Percentiles rank a stretch among this genome's conserved stretches.
phyloP scores from a whole-genome alignment of 2,113 vertebrate genomes.

The Leuciscus idus region DNA sequence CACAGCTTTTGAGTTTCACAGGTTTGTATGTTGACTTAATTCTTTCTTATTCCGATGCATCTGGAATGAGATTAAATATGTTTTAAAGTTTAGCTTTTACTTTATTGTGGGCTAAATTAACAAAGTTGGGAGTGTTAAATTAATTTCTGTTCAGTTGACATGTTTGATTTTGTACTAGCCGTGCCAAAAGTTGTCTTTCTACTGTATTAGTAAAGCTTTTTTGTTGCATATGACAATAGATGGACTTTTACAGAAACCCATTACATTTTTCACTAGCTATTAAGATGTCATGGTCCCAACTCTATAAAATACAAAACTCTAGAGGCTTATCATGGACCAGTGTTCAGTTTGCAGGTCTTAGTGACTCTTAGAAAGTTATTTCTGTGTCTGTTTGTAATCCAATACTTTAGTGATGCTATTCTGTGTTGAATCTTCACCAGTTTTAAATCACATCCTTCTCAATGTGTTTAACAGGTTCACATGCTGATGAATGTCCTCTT shows the following conservation, averaged over 20 bases:
- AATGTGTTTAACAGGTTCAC: slow-evolving; percentile 59
- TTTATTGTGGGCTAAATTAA: background rate
- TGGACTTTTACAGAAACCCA: background rate
- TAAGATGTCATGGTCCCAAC: background rate
- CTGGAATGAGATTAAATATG: background rate
- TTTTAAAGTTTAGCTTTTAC: background rate
- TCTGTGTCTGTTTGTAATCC: background rate
- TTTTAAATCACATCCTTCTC: background rate
- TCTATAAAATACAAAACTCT: background rate
- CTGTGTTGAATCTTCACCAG: background rate
- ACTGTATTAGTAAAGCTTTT: too few species aligned
- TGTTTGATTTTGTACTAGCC: too few species aligned
- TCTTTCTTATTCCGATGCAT: background rate
- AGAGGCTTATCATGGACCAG: background rate
- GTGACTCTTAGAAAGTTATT: too few species aligned
- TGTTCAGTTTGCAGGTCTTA: background rate
- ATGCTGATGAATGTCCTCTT: slow-evolving; percentile 59
- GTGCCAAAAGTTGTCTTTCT: accelerated
- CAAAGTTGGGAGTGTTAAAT: too few species aligned
- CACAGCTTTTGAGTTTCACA: background rate
- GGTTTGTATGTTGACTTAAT: background rate
- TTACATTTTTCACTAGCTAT: too few species aligned
- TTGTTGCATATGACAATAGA: background rate
- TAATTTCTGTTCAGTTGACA: too few species aligned
- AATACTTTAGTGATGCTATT: background rate